Evolutionary conservation across 2,888 invertebrate species (phyloP).

Genomic region (Baronia brevicornis): DNA sequence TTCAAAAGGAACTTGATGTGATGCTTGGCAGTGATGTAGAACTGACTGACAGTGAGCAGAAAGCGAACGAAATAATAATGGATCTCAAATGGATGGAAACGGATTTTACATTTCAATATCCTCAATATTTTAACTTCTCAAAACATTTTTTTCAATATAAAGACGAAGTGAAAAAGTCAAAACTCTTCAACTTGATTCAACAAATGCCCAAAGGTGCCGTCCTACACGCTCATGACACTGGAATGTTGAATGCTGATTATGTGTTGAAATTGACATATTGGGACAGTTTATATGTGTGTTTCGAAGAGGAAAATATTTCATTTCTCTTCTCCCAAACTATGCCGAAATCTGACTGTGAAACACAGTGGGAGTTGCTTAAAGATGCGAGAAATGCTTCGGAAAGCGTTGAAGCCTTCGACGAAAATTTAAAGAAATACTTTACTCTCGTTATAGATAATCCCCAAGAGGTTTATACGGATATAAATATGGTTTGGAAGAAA

Average conservation of each 20-base stretch:
- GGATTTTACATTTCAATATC: conserved; percentile 57
- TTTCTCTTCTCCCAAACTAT: conserved; percentile 42
- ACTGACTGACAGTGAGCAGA: conserved; percentile 66
- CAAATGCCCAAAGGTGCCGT: conserved; percentile 85
- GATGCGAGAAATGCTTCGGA: conserved; percentile 61
- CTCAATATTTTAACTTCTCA: conserved; percentile 75
- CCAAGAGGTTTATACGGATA: conserved; percentile 59
- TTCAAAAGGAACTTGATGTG: conserved; percentile 59
- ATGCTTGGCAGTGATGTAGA: conserved; percentile 70
- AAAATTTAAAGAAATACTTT: conserved; percentile 64
- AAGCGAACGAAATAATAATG: conserved; percentile 77
- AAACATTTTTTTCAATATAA: conserved; percentile 81
- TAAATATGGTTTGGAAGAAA: conserved; percentile 76
- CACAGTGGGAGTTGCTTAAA: conserved; percentile 66
- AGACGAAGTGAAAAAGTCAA: conserved; percentile 72
- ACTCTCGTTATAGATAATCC: conserved; percentile 72
- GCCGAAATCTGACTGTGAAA: conserved; percentile 33
- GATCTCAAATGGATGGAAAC: conserved; percentile 67
- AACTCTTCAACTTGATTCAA: conserved; percentile 78
- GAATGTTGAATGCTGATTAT: conserved; percentile 76
- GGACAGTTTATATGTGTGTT: conserved; percentile 75
- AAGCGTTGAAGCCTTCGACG: conserved; percentile 70
- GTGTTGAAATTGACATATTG: conserved; percentile 78
- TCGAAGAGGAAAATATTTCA: conserved; percentile 31
- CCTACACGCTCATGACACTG: conserved; percentile 82